A percentile compares a stretch with the other conserved stretches of the same genome.
phyloP scores from a whole-genome alignment of 2,888 invertebrate genomes.

The Blastobasis lacticolella region DNA sequence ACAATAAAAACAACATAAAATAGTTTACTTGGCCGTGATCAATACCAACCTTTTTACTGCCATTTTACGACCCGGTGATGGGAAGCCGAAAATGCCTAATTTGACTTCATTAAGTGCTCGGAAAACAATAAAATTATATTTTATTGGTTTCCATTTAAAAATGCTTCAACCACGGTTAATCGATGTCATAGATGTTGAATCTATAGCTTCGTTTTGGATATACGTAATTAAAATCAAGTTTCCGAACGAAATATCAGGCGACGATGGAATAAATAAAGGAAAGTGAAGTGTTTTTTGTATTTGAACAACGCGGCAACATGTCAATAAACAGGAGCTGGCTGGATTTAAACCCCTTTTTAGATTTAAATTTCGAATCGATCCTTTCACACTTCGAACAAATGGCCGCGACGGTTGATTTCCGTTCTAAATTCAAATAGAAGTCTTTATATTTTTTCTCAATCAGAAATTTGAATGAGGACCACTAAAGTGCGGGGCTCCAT shows the following conservation, averaged over 20 bases:
- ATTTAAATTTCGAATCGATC: constrained; percentile 58
- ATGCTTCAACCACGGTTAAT: constrained; percentile 8
- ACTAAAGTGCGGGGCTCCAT: constrained; percentile 51
- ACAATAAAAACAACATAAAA: constrained; percentile 70
- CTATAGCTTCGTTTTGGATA: not conserved
- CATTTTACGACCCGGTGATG: constrained; percentile 56
- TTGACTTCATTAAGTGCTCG: constrained; percentile 63
- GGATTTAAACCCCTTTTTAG: constrained; percentile 50
- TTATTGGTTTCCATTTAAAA: constrained; percentile 33
- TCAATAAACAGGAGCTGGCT: constrained; percentile 50
- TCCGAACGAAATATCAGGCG: constrained; percentile 2
- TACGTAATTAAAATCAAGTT: not conserved
- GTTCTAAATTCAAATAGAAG: constrained; percentile 67
- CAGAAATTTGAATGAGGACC: constrained; percentile 38
- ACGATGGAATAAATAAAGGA: not conserved
- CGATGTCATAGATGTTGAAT: not conserved
- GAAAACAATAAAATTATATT: constrained; percentile 61
- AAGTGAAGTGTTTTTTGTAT: not conserved
- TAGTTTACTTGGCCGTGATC: constrained; percentile 63
- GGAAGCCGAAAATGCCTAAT: constrained; percentile 63
- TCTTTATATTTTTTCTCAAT: constrained; percentile 55
- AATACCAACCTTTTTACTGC: constrained; percentile 61
- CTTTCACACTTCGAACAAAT: constrained; percentile 70
- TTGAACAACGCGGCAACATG: constrained; percentile 30
- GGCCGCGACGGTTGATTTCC: constrained; percentile 69